Conservation (phyloP, 2,113 vertebrate genomes). For the Phoxinus phoxinus region DNA sequence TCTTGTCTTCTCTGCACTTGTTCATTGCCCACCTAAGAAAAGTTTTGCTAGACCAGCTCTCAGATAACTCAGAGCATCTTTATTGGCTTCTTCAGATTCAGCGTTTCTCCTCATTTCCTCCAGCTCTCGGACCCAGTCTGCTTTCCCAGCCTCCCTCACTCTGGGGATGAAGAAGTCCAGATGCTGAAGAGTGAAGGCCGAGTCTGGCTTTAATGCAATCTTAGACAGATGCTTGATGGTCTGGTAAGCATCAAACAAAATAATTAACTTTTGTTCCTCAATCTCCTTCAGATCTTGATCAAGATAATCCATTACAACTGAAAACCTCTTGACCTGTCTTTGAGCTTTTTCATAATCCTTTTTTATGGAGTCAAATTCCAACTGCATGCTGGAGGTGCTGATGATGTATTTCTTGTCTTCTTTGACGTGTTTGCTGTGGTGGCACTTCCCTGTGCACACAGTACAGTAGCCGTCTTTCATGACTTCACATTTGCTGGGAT, state of each 20-base stretch:
- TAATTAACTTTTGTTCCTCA: not conserved
- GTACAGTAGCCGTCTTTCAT: constrained; percentile 34
- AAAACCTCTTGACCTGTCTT: not conserved
- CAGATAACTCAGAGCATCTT: constrained; percentile 30
- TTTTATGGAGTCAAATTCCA: constrained; percentile 12
- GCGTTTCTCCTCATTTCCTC: constrained; percentile 7
- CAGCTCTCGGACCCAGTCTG: not conserved
- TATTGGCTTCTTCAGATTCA: not conserved
- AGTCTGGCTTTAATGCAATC: constrained; percentile 43
- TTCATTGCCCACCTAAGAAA: not conserved
- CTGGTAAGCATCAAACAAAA: constrained; percentile 28
- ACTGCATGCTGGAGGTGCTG: not conserved
- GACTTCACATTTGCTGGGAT: not conserved
- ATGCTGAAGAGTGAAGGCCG: constrained; percentile 35
- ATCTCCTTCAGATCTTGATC: not conserved
- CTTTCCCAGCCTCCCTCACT: constrained; percentile 21
- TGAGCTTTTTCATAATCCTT: not conserved
- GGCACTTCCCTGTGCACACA: constrained; percentile 40
- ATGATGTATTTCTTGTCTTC: constrained; percentile 32
- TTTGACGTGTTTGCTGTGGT: constrained; percentile 26
- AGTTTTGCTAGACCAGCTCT: constrained; percentile 11
- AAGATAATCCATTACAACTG: not conserved
- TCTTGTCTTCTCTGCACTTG: too few relatives aligned
- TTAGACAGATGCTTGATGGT: constrained; percentile 35
- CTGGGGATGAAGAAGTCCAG: constrained; percentile 52